Base-by-base conservation (phyloP, 2,113 vertebrate species). In the Heterotis niloticus region DNA sequence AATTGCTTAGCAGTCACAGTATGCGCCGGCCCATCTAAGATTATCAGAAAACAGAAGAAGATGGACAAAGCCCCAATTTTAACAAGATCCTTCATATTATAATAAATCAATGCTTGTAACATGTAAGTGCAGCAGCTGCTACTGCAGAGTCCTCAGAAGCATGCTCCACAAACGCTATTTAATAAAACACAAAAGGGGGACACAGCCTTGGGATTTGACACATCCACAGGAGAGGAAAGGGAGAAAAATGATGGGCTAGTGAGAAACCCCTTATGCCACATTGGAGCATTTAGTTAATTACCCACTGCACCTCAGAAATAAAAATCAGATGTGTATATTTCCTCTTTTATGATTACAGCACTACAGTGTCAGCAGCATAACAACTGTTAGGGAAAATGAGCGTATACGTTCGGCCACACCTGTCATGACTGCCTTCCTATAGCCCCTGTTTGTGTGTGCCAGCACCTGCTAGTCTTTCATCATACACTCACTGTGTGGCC, bases 21-120 rank as follows among this genome's bases (percentile, higher is more conserved):
- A 13, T 76, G 51, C 62, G 52, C 59, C n/a, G 51, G 72, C 64
- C 51, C 78, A 75, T 80, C 60, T 67, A 62, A 80, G 51, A 76
- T 62, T 29, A 12, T 60, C 68, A 18, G 68, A 64, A 80, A 80
- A 80, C 28, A 60, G 23, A 73, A 56, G 72, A 44, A 76, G 64
- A 52, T 67, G 20, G 69, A 76, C 64, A 80, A 76, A 69, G 73
- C 73, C 64, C 28, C 65, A 68, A 64, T 76, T 76, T 60, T 73
- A 79, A 77, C 16, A 54, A 82, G 59, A 64, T 7, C 16, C n/a
- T 80, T 80, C 71, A 23, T 74, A 64, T 77, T 62, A 80, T 82
- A 73, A 80, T 80, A 71, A 82, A 81, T 73, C 54, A 74, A 78
- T 56, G 56, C 72, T 76, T 76, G 51, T 70, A 66, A 72, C 78